phyloP scores from a whole-genome alignment of 2,797 vertebrate species.

The Tokudaia muenninki region DNA sequence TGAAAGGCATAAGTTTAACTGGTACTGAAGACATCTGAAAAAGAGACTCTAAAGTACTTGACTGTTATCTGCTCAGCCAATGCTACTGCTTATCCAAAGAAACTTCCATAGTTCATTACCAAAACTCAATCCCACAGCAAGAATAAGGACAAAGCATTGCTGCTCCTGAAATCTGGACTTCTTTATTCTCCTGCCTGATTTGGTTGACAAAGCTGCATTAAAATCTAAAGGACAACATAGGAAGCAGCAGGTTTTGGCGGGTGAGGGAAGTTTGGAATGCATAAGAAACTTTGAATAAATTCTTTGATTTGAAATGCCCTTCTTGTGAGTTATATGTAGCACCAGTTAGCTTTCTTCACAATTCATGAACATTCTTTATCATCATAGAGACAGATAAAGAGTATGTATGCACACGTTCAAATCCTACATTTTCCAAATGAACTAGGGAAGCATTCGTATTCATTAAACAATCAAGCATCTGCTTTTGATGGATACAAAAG shows the following conservation, averaged over 20 bases:
- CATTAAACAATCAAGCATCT: neutral
- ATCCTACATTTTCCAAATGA: neutral
- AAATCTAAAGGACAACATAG: neutral
- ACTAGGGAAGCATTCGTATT: neutral
- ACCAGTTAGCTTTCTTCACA: conserved; percentile 50
- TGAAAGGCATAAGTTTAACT: neutral
- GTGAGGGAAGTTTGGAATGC: neutral
- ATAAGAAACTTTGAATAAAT: conserved; percentile 44
- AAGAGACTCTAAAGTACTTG: neutral
- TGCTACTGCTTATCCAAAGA: neutral
- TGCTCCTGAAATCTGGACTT: neutral
- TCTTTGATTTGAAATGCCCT: conserved; percentile 53
- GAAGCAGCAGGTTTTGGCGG: neutral
- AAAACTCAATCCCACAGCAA: neutral
- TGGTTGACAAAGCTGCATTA: neutral
- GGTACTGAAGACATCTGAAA: neutral
- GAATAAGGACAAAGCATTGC: neutral
- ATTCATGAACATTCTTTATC: conserved; percentile 14
- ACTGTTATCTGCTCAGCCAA: neutral
- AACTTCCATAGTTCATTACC: neutral
- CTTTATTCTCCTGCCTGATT: neutral
- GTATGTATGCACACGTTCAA: neutral
- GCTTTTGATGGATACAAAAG: neutral
- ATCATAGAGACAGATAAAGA: neutral
- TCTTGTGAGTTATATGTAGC: conserved; percentile 21